Evolutionary conservation across 2,113 vertebrate species (phyloP).

Genomic region (Rafetus swinhoei): DNA sequence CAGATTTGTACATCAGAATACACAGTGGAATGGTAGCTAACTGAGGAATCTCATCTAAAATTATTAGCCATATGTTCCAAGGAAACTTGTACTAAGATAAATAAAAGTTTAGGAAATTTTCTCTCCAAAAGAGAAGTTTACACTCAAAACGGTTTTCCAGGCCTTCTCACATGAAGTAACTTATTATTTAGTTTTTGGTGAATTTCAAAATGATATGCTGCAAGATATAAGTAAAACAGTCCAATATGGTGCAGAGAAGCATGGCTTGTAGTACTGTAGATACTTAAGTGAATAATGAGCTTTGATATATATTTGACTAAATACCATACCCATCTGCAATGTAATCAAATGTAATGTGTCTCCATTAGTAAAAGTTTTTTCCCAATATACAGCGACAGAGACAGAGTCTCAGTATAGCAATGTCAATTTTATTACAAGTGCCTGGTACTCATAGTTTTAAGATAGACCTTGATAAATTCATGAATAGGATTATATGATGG

Average conservation of each 20-base stretch:
- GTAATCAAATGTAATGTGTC: neutral
- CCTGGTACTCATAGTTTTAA: neutral
- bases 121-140: neutral
- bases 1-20: neutral
- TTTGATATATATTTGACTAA: neutral
- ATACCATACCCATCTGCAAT: neutral
- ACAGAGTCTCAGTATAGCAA: neutral
- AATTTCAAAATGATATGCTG: neutral
- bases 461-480: neutral
- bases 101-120: neutral
- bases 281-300: neutral
- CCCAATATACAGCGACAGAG: neutral
- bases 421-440: slow-evolving; percentile 2
- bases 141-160: neutral
- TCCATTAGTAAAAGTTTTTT: neutral
- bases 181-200: neutral
- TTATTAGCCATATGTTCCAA: neutral
- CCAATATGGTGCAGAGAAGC: neutral
- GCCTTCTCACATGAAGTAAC: neutral
- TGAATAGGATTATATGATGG: neutral
- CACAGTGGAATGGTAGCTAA: neutral
- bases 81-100: neutral
- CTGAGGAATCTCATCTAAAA: neutral
- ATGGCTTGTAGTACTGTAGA: neutral
- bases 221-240: neutral